These are phyloP conservation scores for Panagrolaimus sp. DNA, from an alignment of 1,140 invertebrate species.

Conservation along the genomic window DNA sequence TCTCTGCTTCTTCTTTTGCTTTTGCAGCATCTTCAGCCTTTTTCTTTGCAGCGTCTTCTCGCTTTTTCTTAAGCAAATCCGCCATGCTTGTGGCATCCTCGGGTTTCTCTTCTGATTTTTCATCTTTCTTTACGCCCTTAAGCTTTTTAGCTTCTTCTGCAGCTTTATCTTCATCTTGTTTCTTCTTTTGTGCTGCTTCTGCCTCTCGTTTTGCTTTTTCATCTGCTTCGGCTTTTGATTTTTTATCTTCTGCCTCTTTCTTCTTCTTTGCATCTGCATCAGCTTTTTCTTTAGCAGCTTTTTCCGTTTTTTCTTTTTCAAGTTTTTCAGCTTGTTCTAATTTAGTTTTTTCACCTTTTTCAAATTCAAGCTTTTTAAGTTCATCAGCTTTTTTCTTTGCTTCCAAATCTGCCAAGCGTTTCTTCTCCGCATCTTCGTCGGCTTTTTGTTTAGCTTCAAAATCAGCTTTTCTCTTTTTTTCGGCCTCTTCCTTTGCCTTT, in stretches of 20 bases:
- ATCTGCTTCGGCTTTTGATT: background rate
- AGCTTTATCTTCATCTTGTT: background rate
- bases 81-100: background rate
- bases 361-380: background rate
- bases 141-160: background rate
- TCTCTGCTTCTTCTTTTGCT: background rate
- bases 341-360: background rate
- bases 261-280: slow-evolving; percentile 9
- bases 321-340: background rate
- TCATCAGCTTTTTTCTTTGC: slow-evolving; percentile 4
- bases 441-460: slow-evolving; percentile 3
- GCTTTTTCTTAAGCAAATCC: background rate
- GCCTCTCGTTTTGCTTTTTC: background rate
- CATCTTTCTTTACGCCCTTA: background rate
- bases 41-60: background rate
- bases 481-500: background rate
- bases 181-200: background rate
- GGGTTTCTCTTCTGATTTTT: background rate
- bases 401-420: slow-evolving; percentile 9
- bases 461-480: background rate
- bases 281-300: background rate
- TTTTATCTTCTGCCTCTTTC: background rate
- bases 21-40: background rate
- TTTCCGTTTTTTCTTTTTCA: slow-evolving; percentile 3
- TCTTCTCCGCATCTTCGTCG: slow-evolving; percentile 3